phyloP scores from a whole-genome alignment of 2,113 vertebrate species.

The Heterocephalus glaber region DNA sequence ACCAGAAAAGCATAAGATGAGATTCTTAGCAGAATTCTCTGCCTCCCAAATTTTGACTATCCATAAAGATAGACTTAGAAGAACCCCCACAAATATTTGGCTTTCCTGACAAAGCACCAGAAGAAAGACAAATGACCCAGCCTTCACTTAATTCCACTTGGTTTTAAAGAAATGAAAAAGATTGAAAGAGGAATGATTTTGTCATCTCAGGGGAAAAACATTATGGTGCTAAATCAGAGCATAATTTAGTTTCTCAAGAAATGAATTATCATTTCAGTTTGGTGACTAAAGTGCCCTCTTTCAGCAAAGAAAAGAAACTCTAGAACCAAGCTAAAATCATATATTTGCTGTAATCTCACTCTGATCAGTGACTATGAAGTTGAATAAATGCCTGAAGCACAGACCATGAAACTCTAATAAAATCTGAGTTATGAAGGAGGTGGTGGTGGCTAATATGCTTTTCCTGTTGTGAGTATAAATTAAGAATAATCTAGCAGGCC shows the following conservation, averaged over 20 bases:
- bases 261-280: neutral
- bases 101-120: neutral
- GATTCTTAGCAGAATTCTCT: conserved; percentile 21
- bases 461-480: neutral
- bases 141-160: conserved; percentile 22
- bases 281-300: neutral
- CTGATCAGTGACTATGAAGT: neutral
- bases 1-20: neutral
- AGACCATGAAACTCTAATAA: neutral
- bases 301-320: neutral
- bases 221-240: neutral
- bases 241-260: conserved; percentile 16
- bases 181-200: neutral
- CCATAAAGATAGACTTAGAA: neutral
- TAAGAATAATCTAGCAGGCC: neutral
- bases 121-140: neutral
- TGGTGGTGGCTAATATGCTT: neutral
- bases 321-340: neutral
- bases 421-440: neutral
- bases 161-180: conserved; percentile 48
- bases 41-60: neutral
- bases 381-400: neutral
- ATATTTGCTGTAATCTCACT: neutral
- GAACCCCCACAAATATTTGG: neutral
- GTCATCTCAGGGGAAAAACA: neutral